phyloP scores from a whole-genome alignment of 2,113 vertebrate genomes.

The Accipiter cooperii region DNA sequence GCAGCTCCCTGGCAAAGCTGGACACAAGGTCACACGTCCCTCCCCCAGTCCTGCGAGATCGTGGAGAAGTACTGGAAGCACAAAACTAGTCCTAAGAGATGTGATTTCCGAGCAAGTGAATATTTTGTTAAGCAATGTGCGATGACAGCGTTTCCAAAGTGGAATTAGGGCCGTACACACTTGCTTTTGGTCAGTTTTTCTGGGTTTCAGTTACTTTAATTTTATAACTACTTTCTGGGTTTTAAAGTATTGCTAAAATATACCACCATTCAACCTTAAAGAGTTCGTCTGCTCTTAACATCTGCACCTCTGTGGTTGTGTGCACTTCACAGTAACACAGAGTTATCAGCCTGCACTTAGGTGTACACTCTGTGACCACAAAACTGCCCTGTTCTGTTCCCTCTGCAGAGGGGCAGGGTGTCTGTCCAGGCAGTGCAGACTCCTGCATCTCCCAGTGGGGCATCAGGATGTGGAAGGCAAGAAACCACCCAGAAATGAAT shows the following conservation, averaged over 20 bases:
- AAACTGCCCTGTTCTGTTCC: not conserved
- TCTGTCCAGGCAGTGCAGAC: not conserved
- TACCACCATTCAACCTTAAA: not conserved
- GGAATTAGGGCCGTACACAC: not conserved
- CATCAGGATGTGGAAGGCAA: not conserved
- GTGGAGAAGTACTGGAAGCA: not conserved
- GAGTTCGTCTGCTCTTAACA: not conserved
- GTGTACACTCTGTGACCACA: not conserved
- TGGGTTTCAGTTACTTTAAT: not conserved
- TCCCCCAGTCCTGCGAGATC: not conserved
- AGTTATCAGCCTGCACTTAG: not conserved
- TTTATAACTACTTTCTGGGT: not conserved
- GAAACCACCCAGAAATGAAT: not conserved
- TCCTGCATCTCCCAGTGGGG: accelerated
- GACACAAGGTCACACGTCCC: not conserved
- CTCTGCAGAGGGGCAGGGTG: not conserved
- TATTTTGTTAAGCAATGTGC: not conserved
- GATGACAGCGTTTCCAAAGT: not conserved
- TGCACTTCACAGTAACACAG: not conserved
- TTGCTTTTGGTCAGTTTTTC: not conserved
- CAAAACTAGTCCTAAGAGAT: not conserved
- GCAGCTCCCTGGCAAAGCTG: not conserved
- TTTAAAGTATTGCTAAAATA: not conserved
- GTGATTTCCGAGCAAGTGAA: not conserved
- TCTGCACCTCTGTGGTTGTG: not conserved